These are phyloP conservation scores for Erebia ligea DNA, from an alignment of 2,888 invertebrate species.

Conservation along the genomic window DNA sequence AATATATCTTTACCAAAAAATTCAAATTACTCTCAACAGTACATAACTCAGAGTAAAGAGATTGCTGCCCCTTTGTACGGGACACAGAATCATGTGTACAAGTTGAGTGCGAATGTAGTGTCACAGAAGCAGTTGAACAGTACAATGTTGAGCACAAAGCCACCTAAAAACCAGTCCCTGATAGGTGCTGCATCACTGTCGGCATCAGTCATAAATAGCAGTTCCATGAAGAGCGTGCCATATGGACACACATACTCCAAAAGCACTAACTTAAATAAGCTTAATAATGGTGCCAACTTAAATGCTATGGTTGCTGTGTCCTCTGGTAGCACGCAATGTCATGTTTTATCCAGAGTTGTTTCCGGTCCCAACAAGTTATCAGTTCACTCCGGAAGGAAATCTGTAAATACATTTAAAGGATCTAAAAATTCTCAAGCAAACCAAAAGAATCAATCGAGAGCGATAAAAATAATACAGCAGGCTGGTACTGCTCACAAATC, in stretches of 20 bases:
- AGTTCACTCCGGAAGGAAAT: slow-evolving; percentile 74
- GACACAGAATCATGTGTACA: slow-evolving; percentile 74
- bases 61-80: slow-evolving; percentile 68
- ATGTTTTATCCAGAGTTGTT: slow-evolving; percentile 76
- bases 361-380: slow-evolving; percentile 79
- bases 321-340: slow-evolving; percentile 73
- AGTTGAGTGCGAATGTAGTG: slow-evolving; percentile 67
- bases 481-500: slow-evolving; percentile 69
- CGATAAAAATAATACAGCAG: slow-evolving; percentile 83
- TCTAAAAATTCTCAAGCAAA: slow-evolving; percentile 67
- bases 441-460: slow-evolving; percentile 75
- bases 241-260: slow-evolving; percentile 74
- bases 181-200: slow-evolving; percentile 69
- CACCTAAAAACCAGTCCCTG: slow-evolving; percentile 70
- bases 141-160: slow-evolving; percentile 71
- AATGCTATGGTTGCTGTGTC: slow-evolving; percentile 73
- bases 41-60: slow-evolving; percentile 68
- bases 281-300: slow-evolving; percentile 78
- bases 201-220: slow-evolving; percentile 66
- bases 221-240: slow-evolving; percentile 72
- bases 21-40: slow-evolving; percentile 69
- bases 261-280: slow-evolving; percentile 72
- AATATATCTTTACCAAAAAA: slow-evolving; percentile 77
- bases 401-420: slow-evolving; percentile 67
- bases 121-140: slow-evolving; percentile 69